phyloP scores from a whole-genome alignment of 2,888 invertebrate genomes.

The Anoncus sp. region DNA sequence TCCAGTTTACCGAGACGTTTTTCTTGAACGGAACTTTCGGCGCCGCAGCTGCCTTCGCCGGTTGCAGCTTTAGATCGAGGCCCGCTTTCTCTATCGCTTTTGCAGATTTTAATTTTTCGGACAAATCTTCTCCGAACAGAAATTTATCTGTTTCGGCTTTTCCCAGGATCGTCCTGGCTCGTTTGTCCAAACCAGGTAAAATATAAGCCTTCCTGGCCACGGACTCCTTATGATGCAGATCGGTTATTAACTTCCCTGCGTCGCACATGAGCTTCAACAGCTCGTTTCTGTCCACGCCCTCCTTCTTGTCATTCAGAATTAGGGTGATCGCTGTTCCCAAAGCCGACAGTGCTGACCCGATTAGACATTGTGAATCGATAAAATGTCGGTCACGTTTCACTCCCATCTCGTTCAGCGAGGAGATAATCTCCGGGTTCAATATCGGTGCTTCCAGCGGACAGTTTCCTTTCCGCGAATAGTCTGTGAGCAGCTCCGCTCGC shows the following conservation, averaged over 20 bases:
- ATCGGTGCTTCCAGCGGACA: conserved; percentile 44
- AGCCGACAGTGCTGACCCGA: conserved; percentile 52
- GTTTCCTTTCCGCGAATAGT: conserved; percentile 36
- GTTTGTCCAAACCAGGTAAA: conserved; percentile 29
- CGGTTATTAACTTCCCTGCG: conserved; percentile 31
- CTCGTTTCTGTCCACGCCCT: conserved; percentile 28
- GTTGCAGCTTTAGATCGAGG: conserved; percentile 29
- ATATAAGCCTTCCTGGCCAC: conserved; percentile 40
- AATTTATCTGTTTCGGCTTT: conserved; percentile 33
- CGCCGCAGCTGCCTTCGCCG: conserved; percentile 7
- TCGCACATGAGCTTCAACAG: conserved; percentile 44
- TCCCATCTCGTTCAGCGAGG: conserved; percentile 37
- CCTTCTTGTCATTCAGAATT: conserved; percentile 36
- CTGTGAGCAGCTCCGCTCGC: conserved; percentile 1
- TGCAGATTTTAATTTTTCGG: conserved; percentile 36
- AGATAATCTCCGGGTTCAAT: conserved; percentile 32
- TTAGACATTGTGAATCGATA: conserved; percentile 32
- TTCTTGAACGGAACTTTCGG: conserved; percentile 21
- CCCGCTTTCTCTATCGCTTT: conserved; percentile 39
- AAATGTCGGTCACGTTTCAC: conserved; percentile 56
- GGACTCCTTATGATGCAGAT: conserved; percentile 32
- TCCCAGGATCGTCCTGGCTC: conserved; percentile 28
- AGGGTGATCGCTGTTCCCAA: conserved; percentile 49
- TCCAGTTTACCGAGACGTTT: conserved; percentile 22
- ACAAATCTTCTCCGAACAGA: conserved; percentile 52